Base-by-base conservation (phyloP, 2,113 vertebrate genomes). In the Pollimyrus isidori region DNA sequence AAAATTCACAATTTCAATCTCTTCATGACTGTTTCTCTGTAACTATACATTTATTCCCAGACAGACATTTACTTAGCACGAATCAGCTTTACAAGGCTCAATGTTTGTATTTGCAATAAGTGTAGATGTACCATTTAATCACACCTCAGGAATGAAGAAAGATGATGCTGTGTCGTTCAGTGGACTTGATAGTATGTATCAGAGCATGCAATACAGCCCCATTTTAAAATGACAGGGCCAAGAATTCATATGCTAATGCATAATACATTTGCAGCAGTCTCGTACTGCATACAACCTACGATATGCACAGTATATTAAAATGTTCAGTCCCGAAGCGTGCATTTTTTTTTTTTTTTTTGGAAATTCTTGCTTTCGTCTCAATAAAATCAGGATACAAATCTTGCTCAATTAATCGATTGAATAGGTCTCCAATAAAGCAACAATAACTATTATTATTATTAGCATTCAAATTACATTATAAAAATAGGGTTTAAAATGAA, bases 201-300 rank as follows among this genome's bases (percentile, higher is more conserved):
- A 93, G 93, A 93, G 93, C 93, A 95, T 95, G 93, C 95, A 95
- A 95, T 95, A 93, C 94, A 95, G 93, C 92, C 89, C 89, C 92
- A 92, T 92, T 93, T 92, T 92, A 90, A 93, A 95, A 93, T 94
- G 94, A 95, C 94, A 93, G 93, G 93, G 86, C 89, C 93, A 91
- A 93, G 92, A 93, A 94, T 94, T 94, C 94, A 91, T 94, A 93
- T 92, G 93, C 93, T 95, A 94, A 95, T 92, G 91, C 93, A 94
- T 93, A 92, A 92, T 94, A 93, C 92, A 93, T 94, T 94, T 91
- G 95, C 89, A 82, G 49, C 91, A 89, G 21, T 80, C 48, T 48
- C 90, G 89, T 93, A 91, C 91, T 92, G 94, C 91, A 93, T 92
- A 92, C 92, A 93, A 76, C n/a, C 92, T 91, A 92, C 85, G 42